Evolutionary conservation across 2,888 invertebrate species (phyloP), one percentile per base, ranked within the genome.

Genomic region (Kuschelorhynchus macadamiae): DNA sequence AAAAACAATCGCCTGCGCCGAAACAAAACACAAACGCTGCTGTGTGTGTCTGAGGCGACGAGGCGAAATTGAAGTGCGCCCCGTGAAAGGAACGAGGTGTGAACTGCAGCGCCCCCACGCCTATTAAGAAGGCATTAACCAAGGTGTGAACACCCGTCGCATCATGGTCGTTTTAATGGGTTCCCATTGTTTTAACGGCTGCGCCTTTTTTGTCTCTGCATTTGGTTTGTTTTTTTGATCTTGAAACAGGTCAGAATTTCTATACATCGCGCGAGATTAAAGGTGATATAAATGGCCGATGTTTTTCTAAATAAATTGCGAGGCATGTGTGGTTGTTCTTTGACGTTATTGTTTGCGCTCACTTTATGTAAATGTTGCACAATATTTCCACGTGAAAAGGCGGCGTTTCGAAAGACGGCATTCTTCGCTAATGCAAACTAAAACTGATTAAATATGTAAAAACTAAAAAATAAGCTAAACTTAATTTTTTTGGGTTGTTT

Each of bases 91-190:
- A 63, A 36, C 64, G 62, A 71, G 64, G 71, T 68, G 71, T 64
- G 71, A 70, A 70, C 67, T 49, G 57, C 67, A 59, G 50, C 61
- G 66, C 64, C 65, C 67, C 71, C 64, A 65, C 64, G 64, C 69
- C 69, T 69, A 69, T 69, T 69, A 69, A 64, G 60, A 77, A 75
- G 73, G 78, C 76, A 77, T 77, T 77, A 76, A 72, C 74, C 73
- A 77, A 77, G 77, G 78, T 78, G 78, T 78, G 77, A 77, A 78
- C 69, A 59, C 64, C 69, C 64, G 69, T 69, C 69, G 49, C 64
- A 64, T 64, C 64, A 69, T 69, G 64, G 64, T 69, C 60, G 69
- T 60, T 55, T 63, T 69, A 69, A 69, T 69, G 69, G 69, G 57
- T 64, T 41, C 60, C 61, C 61, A 64, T 69, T 69, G 69, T 69